A percentile compares a stretch with the other conserved stretches of the same genome.
Evolutionary conservation across 2,113 vertebrate species (phyloP).

Genomic region (Spea multiplicata): DNA sequence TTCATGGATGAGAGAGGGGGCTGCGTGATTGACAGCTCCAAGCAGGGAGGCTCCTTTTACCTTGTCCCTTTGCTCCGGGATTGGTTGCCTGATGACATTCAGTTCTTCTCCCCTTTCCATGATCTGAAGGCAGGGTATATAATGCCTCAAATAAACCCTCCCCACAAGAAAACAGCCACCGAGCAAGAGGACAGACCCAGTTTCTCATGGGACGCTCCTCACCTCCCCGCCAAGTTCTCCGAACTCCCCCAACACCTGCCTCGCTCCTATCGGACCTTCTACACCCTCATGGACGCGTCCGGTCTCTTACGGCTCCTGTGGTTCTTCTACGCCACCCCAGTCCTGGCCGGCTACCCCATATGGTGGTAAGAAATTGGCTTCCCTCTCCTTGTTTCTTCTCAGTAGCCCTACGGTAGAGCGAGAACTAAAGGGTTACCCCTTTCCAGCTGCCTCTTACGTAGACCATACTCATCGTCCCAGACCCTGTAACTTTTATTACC

Average conservation of each 20-base stretch:
- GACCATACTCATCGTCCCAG: too few species aligned
- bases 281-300: slow-evolving; percentile 86
- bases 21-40: slow-evolving; percentile 95
- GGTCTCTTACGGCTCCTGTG: slow-evolving; percentile 92
- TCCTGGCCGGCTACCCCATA: slow-evolving; percentile 98
- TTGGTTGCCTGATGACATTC: slow-evolving; percentile 98
- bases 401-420: neutral
- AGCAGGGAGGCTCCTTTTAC: slow-evolving; percentile 92
- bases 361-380: slow-evolving; percentile 91
- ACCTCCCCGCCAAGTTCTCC: slow-evolving; percentile 35
- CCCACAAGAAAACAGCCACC: slow-evolving; percentile 21
- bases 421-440: too few species aligned
- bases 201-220: slow-evolving; percentile 37
- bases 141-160: slow-evolving; percentile 18
- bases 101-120: slow-evolving; percentile 74
- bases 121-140: slow-evolving; percentile 37
- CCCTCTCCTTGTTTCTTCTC: slow-evolving; percentile 47
- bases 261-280: slow-evolving; percentile 70
- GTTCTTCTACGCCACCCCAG: slow-evolving; percentile 89
- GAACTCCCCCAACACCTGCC: slow-evolving; percentile 50
- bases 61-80: slow-evolving; percentile 95
- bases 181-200: slow-evolving; percentile 28
- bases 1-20: slow-evolving; percentile 70
- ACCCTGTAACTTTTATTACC: too few species aligned
- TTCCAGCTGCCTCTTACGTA: too few species aligned